Percentiles rank a stretch among this genome's conserved stretches.
Evolutionary conservation across 2,113 vertebrate species (phyloP).

Genomic region (Menura novaehollandiae): DNA sequence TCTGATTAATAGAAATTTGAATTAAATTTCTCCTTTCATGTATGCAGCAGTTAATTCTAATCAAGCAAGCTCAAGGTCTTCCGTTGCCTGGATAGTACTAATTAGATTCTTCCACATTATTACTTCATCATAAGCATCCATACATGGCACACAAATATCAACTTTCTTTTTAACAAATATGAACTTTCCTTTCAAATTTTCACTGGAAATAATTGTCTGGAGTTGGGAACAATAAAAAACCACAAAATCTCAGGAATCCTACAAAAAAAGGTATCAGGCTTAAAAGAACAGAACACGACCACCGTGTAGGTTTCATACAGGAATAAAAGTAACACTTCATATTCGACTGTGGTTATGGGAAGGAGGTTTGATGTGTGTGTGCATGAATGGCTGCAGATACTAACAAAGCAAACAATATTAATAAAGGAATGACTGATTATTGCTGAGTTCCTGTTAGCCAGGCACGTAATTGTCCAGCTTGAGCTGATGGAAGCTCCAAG

Average conservation of each 20-base stretch:
- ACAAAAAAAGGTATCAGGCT: background rate
- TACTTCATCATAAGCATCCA: background rate
- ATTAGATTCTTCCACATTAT: background rate
- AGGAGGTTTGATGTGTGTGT: background rate
- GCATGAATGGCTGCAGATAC: background rate
- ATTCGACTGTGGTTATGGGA: background rate
- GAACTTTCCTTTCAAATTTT: background rate
- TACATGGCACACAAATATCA: background rate
- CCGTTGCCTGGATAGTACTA: background rate
- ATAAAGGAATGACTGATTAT: background rate
- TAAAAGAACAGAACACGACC: background rate
- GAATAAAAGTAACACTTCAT: background rate
- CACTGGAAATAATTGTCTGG: background rate
- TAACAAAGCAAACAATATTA: background rate
- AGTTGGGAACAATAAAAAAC: background rate
- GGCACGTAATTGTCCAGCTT: background rate
- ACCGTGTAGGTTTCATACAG: background rate
- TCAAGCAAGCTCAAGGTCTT: constrained; percentile 22
- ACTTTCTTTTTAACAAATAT: background rate
- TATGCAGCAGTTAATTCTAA: constrained; percentile 13
- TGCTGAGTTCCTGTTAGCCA: background rate
- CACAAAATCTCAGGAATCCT: background rate
- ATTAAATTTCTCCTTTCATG: background rate
- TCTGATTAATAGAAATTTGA: constrained; percentile 4
- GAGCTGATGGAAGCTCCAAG: background rate